Conservation (phyloP, 2,113 vertebrate genomes). For the Ibidorhyncha struthersii region DNA sequence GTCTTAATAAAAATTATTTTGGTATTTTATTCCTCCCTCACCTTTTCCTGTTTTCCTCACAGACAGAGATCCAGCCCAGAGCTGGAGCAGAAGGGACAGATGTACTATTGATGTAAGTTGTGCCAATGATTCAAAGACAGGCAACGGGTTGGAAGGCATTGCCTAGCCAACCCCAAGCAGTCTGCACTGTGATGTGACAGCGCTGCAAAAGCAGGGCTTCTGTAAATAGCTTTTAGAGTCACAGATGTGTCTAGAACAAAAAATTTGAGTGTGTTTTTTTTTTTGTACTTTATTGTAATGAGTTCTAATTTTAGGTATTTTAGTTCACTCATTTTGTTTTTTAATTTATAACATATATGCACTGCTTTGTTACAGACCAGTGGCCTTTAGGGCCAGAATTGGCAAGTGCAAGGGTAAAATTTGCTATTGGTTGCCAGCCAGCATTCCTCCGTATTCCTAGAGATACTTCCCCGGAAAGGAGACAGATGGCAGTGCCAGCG, state of each 20-base stretch:
- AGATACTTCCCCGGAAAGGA: not conserved
- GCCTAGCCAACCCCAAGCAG: not conserved
- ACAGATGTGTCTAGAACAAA: not conserved
- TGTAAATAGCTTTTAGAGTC: not conserved
- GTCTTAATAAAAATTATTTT: not conserved
- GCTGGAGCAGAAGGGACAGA: not conserved
- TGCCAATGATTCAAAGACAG: not conserved
- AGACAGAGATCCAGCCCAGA: not conserved
- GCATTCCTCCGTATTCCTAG: not conserved
- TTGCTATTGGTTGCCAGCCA: not conserved
- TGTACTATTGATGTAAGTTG: not conserved
- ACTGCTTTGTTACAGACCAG: not conserved
- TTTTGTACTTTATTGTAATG: not conserved
- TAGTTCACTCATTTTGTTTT: not conserved
- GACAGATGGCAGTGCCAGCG: not conserved
- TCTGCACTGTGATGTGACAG: not conserved
- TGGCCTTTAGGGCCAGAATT: not conserved
- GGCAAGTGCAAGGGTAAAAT: not conserved
- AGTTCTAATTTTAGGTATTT: not conserved
- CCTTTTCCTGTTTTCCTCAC: slow-evolving; percentile 19
- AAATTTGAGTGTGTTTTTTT: not conserved
- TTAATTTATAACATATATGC: not conserved
- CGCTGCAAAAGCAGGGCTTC: not conserved
- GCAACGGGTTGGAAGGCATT: not conserved
- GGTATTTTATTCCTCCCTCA: not conserved